Evolutionary conservation across 23 tunicate species (phyloP).

Genomic region (Styela clava): DNA sequence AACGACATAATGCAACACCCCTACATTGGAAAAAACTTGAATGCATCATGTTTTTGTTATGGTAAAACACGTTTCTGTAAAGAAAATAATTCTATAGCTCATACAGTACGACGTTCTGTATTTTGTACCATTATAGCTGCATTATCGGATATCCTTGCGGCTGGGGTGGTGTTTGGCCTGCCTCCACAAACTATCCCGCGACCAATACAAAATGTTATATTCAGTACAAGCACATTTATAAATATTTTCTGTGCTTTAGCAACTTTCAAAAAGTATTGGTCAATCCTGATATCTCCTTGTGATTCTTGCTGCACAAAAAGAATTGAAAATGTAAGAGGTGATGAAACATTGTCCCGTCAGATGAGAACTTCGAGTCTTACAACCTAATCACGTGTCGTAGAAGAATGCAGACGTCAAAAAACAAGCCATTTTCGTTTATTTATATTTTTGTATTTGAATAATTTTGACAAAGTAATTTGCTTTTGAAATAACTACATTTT

Average conservation of each 20-base stretch:
- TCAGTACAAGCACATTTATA: not conserved
- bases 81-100: not conserved
- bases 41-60: not conserved
- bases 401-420: not conserved
- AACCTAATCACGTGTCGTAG: no score
- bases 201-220: not conserved
- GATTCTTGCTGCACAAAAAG: not conserved
- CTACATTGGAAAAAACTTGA: not conserved
- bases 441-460: no score
- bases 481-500: no score
- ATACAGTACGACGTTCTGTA: not conserved
- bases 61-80: not conserved
- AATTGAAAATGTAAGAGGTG: not conserved
- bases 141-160: not conserved
- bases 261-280: not conserved
- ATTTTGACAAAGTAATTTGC: no score
- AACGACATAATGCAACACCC: not conserved
- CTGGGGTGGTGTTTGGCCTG: not conserved
- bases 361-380: not conserved
- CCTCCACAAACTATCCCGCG: not conserved
- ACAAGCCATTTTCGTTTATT: no score
- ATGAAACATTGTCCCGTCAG: not conserved
- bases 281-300: not conserved
- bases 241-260: not conserved
- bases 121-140: not conserved